Conservation (phyloP, 2,888 invertebrate species). For the Brachypalpus laphriformis region DNA sequence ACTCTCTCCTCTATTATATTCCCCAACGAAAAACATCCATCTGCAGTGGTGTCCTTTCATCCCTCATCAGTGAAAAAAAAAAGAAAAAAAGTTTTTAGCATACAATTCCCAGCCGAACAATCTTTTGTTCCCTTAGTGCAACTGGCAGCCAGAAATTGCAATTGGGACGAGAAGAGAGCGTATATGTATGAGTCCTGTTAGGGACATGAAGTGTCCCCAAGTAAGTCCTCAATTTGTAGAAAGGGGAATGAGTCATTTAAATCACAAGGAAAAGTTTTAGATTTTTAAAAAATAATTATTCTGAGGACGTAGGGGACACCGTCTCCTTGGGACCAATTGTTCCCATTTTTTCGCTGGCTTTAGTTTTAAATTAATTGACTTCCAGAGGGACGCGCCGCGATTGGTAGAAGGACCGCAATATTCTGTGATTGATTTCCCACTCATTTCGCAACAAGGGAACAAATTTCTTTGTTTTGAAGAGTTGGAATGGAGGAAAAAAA, state of each 20-base stretch:
- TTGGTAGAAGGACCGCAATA: background rate
- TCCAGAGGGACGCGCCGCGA: background rate
- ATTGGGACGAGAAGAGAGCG: constrained; percentile 1
- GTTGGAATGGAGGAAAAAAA: constrained; percentile 14
- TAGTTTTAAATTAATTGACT: constrained; percentile 70
- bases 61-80: constrained; percentile 17
- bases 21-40: constrained; percentile 40
- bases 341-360: constrained; percentile 50
- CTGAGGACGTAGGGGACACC: background rate
- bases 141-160: constrained; percentile 24
- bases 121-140: constrained; percentile 47
- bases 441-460: constrained; percentile 13
- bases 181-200: constrained; percentile 31
- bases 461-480: constrained; percentile 26
- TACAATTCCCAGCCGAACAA: constrained; percentile 37
- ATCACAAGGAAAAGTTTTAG: constrained; percentile 41
- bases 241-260: background rate
- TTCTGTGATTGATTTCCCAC: constrained; percentile 60
- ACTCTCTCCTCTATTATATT: constrained; percentile 14
- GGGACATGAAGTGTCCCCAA: constrained; percentile 24
- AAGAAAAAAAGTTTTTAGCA: constrained; percentile 32
- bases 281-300: constrained; percentile 40
- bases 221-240: background rate
- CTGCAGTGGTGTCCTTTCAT: constrained; percentile 44
- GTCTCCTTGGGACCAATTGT: constrained; percentile 43